Evolutionary conservation across 2,797 vertebrate species (phyloP).

Genomic region (Hippocampus kuda): DNA sequence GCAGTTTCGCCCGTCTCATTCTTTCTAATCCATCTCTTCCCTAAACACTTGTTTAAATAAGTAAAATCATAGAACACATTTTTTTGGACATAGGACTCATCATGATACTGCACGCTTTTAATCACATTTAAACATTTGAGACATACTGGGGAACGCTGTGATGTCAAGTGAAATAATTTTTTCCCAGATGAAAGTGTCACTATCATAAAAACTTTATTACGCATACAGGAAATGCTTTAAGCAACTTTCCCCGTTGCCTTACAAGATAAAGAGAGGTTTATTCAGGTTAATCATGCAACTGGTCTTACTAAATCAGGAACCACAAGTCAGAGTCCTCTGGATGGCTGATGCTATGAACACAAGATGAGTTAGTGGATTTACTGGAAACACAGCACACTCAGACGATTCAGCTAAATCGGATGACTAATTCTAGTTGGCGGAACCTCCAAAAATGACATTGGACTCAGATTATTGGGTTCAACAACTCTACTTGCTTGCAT

Average conservation of each 20-base stretch:
- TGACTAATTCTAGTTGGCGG: not conserved
- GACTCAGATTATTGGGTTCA: not conserved
- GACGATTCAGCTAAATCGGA: not conserved
- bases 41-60: slow-evolving; percentile 26
- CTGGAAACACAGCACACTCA: not conserved
- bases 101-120: not conserved
- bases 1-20: slow-evolving; percentile 20
- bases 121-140: not conserved
- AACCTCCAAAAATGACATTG: no score
- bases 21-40: slow-evolving; percentile 23
- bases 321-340: no score
- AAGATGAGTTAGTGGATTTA: not conserved
- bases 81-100: not conserved
- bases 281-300: no score
- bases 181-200: no score
- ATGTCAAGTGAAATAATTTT: no score
- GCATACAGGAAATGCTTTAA: no score
- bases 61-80: not conserved
- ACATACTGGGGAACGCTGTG: no score
- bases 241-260: no score
- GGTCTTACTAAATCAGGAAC: no score
- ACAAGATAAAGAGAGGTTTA: no score
- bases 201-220: no score
- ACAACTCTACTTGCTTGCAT: not conserved
- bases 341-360: not conserved